Evolutionary conservation across 1,140 invertebrate genomes (phyloP), one percentile per base, ranked within the genome.

Genomic region (Camponotus floridanus): DNA sequence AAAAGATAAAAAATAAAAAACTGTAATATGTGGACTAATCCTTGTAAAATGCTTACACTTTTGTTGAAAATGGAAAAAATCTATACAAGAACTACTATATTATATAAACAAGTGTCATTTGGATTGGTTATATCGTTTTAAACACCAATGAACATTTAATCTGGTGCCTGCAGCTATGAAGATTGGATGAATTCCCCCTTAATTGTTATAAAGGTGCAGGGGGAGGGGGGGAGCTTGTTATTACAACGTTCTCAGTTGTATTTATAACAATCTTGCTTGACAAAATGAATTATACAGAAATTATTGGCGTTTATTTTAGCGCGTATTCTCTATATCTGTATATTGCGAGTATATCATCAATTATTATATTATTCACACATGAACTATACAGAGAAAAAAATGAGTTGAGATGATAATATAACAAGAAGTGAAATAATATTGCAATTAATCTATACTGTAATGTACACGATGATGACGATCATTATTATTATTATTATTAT

Each of bases 31-130:
- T 94, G 94, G 91, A 94, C 92, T 91, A 91, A 94, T 87, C 91
- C 91, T 93, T 92, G 91, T 93, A 92, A 94, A 94, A 94, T 92
- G 94, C 94, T 94, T 94, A 86, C 93, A 95, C 93, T 94, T 94
- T 95, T 94, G 94, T 95, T 95, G 91, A 94, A 92, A 93, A 94
- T 94, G 91, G 92, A 93, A 80, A 86, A 91, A 94, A 93, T 94
- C 92, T 94, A 94, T 94, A 92, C 92, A 91, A 94, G 92, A 93
- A 92, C 92, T 51, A 92, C 59, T 83, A 91, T 93, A 93, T 92
- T 93, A 76, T 51, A 51, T 91, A 92, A 91, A 91, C 91, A 90
- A 93, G 93, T 93, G 93, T 93, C 91, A 92, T 93, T 93, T 92
- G 90, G 92, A 92, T 94, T 90, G 80, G 92, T 92, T 91, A 92